Percentiles rank a stretch among this genome's conserved stretches.
These are phyloP conservation scores for Macrotrachela quadricornifera DNA, from an alignment of 1,140 invertebrate genomes.

Conservation along the genomic window DNA sequence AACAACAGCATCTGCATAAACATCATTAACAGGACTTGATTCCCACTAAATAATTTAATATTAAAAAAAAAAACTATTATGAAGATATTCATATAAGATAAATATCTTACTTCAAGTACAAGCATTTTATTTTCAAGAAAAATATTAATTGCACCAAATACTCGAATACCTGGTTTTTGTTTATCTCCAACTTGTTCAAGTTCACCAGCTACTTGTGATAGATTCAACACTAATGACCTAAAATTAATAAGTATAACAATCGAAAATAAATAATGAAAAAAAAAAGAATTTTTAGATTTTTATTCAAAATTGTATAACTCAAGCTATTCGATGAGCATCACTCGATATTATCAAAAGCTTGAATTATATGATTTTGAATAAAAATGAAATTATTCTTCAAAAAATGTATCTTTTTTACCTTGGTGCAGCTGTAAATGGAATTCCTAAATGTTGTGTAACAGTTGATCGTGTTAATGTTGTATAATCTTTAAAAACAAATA, in stretches of 20 bases:
- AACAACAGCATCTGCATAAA: conserved; percentile 85
- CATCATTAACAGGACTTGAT: conserved; percentile 79
- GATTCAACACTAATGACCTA: conserved; percentile 7
- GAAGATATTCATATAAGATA: neutral
- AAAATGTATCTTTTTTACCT: neutral
- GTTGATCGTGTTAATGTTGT: conserved; percentile 80
- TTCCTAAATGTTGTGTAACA: conserved; percentile 66
- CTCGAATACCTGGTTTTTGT: conserved; percentile 12
- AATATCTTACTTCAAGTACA: conserved; percentile 46
- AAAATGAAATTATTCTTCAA: neutral
- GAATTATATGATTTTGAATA: too few species aligned
- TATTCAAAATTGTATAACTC: too few species aligned
- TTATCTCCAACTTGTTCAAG: conserved; percentile 37
- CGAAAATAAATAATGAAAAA: conserved; percentile 1
- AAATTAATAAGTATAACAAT: neutral
- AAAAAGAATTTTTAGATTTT: too few species aligned
- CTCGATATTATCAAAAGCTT: too few species aligned
- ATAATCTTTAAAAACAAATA: conserved; percentile 40
- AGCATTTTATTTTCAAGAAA: conserved; percentile 60
- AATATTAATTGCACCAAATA: conserved; percentile 48
- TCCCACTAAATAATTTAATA: conserved; percentile 47
- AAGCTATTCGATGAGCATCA: too few species aligned
- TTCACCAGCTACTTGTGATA: conserved; percentile 57
- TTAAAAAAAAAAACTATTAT: conserved; percentile 1
- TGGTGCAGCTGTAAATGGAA: conserved; percentile 53